Base-by-base conservation (phyloP, 2,797 vertebrate species). In the Oreochromis mossambicus region DNA sequence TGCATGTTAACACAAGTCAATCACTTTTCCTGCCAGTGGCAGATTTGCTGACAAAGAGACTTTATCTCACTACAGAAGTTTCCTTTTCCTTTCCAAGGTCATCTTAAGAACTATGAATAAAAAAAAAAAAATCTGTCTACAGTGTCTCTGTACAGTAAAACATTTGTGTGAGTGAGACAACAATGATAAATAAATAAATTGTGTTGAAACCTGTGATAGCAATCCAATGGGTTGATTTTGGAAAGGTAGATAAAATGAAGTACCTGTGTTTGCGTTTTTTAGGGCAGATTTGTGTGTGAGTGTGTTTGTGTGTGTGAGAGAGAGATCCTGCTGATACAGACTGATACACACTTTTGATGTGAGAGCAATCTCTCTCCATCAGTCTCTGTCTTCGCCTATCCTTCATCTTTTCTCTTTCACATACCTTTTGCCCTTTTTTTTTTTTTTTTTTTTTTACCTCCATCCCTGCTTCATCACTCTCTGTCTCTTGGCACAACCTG, bases 1-100 rank as follows among this genome's bases (percentile, higher is more conserved):
- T 29, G 87, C 91, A 88, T 70, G 90, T 90, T 88, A 92, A 94
- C 79, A 80, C 50, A 75, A 82, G 82, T 90, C 92, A 61, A 78
- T 91, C 89, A 88, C 56, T 46, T 78, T 54, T 34, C 19, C 46
- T 41, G 58, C 66, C 80, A 8, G 13, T 54, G 83, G 78, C 84
- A 89, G 78, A 87, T 88, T 84, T 90, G 86, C 88, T 92, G 92
- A 93, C 86, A 76, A 83, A 89, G 79, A 38, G 2, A 19, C 52
- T 80, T 3, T 17, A 78, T 84, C 54, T 29, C 24, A 8, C 24
- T 32, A 32, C 68, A 48, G 15, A 73, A 46, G 66, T 46, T 32
- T 48, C 2, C 15, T 29, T 26, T 46, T 46, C 66, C 21, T 26
- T 73, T 32, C 24, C 68, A 73, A 73, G 68, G 68, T 73, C 24